Evolutionary conservation across 2,113 vertebrate species (phyloP).

Genomic region (Columba livia): DNA sequence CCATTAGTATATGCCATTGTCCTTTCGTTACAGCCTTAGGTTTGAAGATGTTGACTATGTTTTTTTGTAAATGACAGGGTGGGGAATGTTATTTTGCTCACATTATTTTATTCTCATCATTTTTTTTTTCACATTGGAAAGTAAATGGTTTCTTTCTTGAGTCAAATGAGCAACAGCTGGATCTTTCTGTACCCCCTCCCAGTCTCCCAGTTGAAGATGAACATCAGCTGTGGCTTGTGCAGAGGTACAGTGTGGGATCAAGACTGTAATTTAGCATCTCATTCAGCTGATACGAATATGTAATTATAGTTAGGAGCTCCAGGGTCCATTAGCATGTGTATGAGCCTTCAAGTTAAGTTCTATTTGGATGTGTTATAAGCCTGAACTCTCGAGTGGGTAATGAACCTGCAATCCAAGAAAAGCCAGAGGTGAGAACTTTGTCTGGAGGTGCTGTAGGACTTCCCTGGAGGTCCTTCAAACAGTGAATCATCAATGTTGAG

Average conservation of each 20-base stretch:
- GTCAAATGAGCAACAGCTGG: slow-evolving; percentile 46
- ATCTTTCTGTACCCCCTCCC: slow-evolving; percentile 18
- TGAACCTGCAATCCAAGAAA: slow-evolving; percentile 60
- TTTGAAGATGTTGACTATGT: background rate
- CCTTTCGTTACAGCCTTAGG: background rate
- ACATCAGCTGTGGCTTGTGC: slow-evolving; percentile 35
- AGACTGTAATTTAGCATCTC: slow-evolving; percentile 7
- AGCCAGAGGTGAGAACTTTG: slow-evolving; percentile 62
- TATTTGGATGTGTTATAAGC: slow-evolving; percentile 33
- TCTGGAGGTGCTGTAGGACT: slow-evolving; percentile 51
- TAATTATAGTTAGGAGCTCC: slow-evolving; percentile 42
- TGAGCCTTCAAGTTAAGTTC: background rate
- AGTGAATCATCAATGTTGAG: slow-evolving; percentile 62
- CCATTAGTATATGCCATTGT: background rate
- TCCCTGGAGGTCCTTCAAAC: slow-evolving; percentile 64
- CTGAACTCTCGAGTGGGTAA: slow-evolving; percentile 10
- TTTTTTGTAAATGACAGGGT: background rate
- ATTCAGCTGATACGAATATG: slow-evolving; percentile 42
- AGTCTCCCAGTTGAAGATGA: slow-evolving; percentile 11
- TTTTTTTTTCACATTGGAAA: slow-evolving; percentile 25
- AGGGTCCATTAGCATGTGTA: slow-evolving; percentile 24
- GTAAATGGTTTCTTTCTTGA: background rate
- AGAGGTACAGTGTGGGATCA: background rate
- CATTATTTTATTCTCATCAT: background rate
- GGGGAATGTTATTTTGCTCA: slow-evolving; percentile 9